Evolutionary conservation across 2,113 vertebrate species (phyloP).

Genomic region (Elaphurus davidianus): DNA sequence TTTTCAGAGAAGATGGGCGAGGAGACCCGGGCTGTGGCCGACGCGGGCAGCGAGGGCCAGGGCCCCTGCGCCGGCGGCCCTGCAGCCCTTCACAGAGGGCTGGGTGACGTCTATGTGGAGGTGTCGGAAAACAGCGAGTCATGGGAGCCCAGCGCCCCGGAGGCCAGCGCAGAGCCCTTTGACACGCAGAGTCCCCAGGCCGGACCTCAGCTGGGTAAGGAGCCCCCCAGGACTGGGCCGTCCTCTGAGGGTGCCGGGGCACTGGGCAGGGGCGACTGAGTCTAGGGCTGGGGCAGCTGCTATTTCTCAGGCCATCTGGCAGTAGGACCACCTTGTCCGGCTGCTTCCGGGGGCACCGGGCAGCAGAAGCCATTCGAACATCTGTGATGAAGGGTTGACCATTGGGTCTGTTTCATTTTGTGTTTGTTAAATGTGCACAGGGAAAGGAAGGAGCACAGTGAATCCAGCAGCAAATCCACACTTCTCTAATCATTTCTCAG

Average conservation of each 20-base stretch:
- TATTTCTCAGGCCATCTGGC: neutral
- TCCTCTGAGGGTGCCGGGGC: neutral
- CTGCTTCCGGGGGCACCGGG: neutral
- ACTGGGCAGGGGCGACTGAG: neutral
- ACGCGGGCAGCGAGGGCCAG: constrained; percentile 65
- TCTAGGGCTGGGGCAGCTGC: neutral
- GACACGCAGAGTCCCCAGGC: constrained; percentile 62
- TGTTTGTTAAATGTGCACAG: neutral
- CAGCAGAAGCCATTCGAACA: neutral
- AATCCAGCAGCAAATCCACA: neutral
- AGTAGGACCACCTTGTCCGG: neutral
- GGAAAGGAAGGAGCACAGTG: neutral
- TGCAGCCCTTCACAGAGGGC: constrained; percentile 43
- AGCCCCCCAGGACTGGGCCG: neutral
- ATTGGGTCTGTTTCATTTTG: neutral
- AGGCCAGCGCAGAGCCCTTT: constrained; percentile 63
- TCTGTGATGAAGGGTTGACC: neutral
- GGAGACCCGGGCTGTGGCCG: constrained; percentile 69
- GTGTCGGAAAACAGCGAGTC: constrained; percentile 76
- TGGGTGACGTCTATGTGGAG: constrained; percentile 62
- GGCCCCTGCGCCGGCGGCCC: constrained; percentile 38
- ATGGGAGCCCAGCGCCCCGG: constrained; percentile 74
- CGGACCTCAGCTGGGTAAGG: constrained; percentile 79
- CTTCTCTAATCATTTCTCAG: neutral
- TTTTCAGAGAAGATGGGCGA: constrained; percentile 84